Evolutionary conservation across 2,113 vertebrate species (phyloP).

Genomic region (Callithrix jacchus): DNA sequence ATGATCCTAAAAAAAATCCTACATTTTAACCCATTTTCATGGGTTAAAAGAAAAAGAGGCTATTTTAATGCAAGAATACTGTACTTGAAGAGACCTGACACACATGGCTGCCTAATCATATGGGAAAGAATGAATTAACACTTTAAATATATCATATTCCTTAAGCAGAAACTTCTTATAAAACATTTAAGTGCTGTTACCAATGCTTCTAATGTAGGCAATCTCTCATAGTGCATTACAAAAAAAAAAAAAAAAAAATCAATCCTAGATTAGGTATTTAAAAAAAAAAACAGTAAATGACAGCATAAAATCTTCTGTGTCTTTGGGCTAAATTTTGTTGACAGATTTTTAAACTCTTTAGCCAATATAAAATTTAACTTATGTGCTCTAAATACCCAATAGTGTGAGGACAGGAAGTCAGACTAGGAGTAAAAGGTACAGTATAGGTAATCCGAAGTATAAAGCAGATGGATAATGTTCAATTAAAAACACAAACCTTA

Average conservation of each 20-base stretch:
- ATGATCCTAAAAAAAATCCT: neutral
- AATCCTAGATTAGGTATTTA: neutral
- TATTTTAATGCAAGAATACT: neutral
- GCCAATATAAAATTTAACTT: neutral
- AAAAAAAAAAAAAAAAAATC: neutral
- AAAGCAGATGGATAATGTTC: neutral
- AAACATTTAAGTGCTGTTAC: neutral
- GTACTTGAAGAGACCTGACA: neutral
- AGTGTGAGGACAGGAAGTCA: neutral
- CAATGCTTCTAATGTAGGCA: neutral
- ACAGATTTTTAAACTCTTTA: neutral
- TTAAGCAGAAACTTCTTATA: neutral
- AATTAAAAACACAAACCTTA: neutral
- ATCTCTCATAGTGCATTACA: neutral
- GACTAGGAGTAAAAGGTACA: neutral
- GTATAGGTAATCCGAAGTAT: neutral
- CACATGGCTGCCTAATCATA: neutral
- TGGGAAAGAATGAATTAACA: neutral
- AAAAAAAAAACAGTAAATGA: neutral
- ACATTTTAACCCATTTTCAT: neutral
- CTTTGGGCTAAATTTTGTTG: constrained; percentile 28
- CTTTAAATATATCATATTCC: constrained; percentile 4
- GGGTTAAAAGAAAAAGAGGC: neutral
- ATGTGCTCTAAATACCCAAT: neutral
- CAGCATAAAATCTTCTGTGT: neutral